These are phyloP conservation scores for Pollachius pollachius DNA, from an alignment of 2,113 vertebrate species.

Conservation along the genomic window DNA sequence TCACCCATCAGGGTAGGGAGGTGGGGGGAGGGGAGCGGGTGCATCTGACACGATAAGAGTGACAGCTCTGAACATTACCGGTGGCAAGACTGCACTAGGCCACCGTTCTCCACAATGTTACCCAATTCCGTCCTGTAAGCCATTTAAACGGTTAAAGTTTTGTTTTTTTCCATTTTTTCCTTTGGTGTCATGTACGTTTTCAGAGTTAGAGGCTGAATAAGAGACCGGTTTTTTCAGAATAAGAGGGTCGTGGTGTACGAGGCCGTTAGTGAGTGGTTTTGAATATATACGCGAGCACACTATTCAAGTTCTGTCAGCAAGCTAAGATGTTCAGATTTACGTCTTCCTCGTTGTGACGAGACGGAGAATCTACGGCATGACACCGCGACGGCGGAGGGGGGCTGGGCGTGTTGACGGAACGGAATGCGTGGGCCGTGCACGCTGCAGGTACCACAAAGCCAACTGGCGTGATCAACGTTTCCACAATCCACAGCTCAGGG, in stretches of 20 bases:
- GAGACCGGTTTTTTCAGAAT: no score
- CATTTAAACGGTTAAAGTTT: no score
- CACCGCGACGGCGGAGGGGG: slow-evolving; percentile 17
- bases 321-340: background rate
- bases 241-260: no score
- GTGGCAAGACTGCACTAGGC: slow-evolving; percentile 76
- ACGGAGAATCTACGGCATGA: slow-evolving; percentile 32
- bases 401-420: slow-evolving; percentile 22
- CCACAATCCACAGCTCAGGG: slow-evolving; percentile 31
- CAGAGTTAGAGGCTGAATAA: no score
- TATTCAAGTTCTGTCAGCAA: no score
- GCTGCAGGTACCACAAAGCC: background rate
- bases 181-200: no score
- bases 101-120: slow-evolving; percentile 65
- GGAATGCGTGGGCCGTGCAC: slow-evolving; percentile 38
- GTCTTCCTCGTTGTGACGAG: slow-evolving; percentile 14
- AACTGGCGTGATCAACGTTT: slow-evolving; percentile 30
- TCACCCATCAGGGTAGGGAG: slow-evolving; percentile 84
- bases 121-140: no score
- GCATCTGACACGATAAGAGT: slow-evolving; percentile 88
- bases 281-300: background rate
- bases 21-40: slow-evolving; percentile 34
- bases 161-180: no score
- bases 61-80: slow-evolving; percentile 82
- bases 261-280: background rate